Evolutionary conservation across 2,888 invertebrate species (phyloP).

Genomic region (Peribatodes rhomboidaria): DNA sequence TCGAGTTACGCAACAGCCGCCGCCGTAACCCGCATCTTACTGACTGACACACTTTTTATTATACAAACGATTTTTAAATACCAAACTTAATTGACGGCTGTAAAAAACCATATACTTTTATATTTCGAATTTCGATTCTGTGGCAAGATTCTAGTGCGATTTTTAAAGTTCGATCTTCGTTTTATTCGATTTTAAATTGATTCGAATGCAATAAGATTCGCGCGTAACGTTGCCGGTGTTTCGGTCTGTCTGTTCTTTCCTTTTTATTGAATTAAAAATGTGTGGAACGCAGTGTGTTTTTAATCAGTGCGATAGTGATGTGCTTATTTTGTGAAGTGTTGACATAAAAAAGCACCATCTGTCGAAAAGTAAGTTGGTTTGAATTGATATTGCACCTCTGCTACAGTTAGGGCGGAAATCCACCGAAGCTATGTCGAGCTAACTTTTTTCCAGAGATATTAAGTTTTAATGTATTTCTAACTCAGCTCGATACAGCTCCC

Average conservation of each 20-base stretch:
- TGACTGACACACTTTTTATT: slow-evolving; percentile 75
- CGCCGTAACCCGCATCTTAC: slow-evolving; percentile 70
- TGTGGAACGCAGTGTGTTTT: slow-evolving; percentile 67
- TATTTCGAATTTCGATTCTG: slow-evolving; percentile 39
- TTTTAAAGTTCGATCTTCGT: slow-evolving; percentile 9
- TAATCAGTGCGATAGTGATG: slow-evolving; percentile 65
- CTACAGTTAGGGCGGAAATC: background rate
- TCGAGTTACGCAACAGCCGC: slow-evolving; percentile 61
- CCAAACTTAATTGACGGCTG: slow-evolving; percentile 39
- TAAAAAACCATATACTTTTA: slow-evolving; percentile 35
- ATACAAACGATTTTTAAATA: slow-evolving; percentile 44
- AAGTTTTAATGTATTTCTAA: too few species aligned
- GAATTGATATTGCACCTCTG: background rate
- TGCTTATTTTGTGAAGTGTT: slow-evolving; percentile 74
- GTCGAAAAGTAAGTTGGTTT: slow-evolving; percentile 79
- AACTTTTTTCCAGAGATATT: too few species aligned
- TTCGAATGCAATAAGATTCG: slow-evolving; percentile 24
- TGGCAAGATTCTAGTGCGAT: slow-evolving; percentile 23
- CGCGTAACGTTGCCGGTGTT: slow-evolving; percentile 33
- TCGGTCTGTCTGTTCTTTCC: slow-evolving; percentile 50
- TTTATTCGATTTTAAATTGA: slow-evolving; percentile 13
- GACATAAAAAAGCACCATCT: slow-evolving; percentile 76
- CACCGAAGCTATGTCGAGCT: too few species aligned
- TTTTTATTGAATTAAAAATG: slow-evolving; percentile 54
- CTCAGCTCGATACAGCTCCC: too few species aligned